Evolutionary conservation across 2,888 invertebrate genomes (phyloP).

Genomic region (Apamea epomidion): DNA sequence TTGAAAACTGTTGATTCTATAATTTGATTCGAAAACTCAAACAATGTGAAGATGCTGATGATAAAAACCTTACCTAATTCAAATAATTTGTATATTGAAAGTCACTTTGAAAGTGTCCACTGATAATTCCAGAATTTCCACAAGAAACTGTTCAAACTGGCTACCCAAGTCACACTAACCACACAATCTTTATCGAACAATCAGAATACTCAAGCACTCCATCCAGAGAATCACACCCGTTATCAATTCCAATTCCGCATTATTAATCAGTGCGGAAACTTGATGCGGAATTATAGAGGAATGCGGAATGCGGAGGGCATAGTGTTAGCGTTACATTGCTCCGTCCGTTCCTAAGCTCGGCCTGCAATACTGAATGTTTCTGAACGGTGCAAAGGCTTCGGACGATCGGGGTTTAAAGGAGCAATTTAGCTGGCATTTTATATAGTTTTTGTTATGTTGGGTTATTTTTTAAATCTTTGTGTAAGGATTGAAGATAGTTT

Average conservation of each 20-base stretch:
- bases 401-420: conserved; percentile 10
- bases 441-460: background rate
- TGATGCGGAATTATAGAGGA: conserved; percentile 15
- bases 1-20: background rate
- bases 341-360: conserved; percentile 6
- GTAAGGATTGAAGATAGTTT: no score
- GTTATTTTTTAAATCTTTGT: background rate
- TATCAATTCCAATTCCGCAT: conserved; percentile 23
- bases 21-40: no score
- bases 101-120: background rate
- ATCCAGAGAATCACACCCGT: background rate
- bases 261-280: conserved; percentile 34
- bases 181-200: background rate
- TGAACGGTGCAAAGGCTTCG: conserved; percentile 8
- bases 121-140: background rate
- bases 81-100: background rate
- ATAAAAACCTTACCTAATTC: background rate
- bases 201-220: background rate
- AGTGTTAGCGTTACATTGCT: conserved; percentile 34
- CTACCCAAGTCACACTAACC: background rate
- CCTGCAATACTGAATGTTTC: conserved; percentile 15
- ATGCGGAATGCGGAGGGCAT: conserved; percentile 15
- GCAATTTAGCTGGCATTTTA: conserved; percentile 26
- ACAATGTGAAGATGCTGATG: background rate
- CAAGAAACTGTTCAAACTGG: background rate